A percentile compares a stretch with the other conserved stretches of the same genome.
Conservation (phyloP, 2,797 vertebrate species). For the Chloroceryle amazona region DNA sequence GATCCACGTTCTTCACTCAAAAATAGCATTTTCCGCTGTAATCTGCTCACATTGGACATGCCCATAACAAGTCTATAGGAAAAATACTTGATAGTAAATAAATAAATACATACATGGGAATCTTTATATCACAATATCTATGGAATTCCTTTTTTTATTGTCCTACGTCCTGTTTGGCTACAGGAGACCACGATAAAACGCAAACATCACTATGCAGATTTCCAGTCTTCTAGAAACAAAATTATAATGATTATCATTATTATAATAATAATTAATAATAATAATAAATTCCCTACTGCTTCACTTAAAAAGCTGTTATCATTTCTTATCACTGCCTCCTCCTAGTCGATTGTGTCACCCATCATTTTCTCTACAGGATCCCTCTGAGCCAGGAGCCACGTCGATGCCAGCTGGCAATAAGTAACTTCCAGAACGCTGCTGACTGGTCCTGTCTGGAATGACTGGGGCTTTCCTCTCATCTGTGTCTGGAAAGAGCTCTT, state of each 20-base stretch:
- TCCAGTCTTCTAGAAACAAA: not conserved
- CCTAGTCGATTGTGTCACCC: not conserved
- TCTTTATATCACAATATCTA: not conserved
- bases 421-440: not conserved
- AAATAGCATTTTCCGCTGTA: not conserved
- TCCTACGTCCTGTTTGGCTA: not conserved
- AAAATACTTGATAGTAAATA: not conserved
- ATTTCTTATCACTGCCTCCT: not conserved
- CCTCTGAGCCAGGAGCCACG: not conserved
- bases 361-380: not conserved
- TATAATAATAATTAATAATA: not conserved
- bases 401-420: slow-evolving; percentile 13
- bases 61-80: not conserved
- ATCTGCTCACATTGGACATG: not conserved
- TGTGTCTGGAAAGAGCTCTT: not conserved
- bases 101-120: not conserved
- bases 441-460: slow-evolving; percentile 3
- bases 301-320: not conserved
- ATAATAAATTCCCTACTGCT: not conserved
- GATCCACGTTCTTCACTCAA: not conserved
- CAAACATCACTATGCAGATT: not conserved
- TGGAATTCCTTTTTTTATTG: not conserved
- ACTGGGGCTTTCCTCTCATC: not conserved
- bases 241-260: not conserved
- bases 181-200: not conserved